Evolutionary conservation across 2,797 vertebrate species (phyloP).

Genomic region (Capromys pilorides): DNA sequence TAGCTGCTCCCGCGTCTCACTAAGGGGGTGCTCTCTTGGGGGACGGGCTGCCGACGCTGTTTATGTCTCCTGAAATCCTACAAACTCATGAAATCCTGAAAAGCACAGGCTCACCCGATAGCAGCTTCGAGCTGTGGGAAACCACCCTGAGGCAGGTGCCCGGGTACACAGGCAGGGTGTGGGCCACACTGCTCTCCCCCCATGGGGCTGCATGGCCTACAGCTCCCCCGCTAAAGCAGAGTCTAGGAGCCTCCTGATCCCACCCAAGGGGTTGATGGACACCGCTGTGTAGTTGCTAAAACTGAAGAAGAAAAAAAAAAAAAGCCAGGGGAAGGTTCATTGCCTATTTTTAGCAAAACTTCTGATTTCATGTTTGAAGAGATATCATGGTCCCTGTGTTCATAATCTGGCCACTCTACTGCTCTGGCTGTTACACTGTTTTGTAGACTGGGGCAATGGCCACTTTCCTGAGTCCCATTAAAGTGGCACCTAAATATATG

Average conservation of each 20-base stretch:
- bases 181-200: background rate
- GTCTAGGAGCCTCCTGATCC: background rate
- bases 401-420: background rate
- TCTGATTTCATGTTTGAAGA: background rate
- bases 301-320: background rate
- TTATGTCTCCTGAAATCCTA: background rate
- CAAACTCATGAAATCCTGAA: background rate
- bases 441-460: background rate
- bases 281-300: accelerated
- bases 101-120: background rate
- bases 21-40: background rate
- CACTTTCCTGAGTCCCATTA: background rate
- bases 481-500: background rate
- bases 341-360: background rate
- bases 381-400: background rate
- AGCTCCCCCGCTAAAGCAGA: background rate
- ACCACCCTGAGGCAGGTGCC: background rate
- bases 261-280: background rate
- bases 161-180: background rate
- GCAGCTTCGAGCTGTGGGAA: background rate
- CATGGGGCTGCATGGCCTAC: accelerated
- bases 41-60: accelerated
- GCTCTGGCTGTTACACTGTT: background rate
- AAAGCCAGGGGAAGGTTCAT: background rate
- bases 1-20: background rate